Conservation (phyloP, 2,113 vertebrate genomes). For the Puma concolor region DNA sequence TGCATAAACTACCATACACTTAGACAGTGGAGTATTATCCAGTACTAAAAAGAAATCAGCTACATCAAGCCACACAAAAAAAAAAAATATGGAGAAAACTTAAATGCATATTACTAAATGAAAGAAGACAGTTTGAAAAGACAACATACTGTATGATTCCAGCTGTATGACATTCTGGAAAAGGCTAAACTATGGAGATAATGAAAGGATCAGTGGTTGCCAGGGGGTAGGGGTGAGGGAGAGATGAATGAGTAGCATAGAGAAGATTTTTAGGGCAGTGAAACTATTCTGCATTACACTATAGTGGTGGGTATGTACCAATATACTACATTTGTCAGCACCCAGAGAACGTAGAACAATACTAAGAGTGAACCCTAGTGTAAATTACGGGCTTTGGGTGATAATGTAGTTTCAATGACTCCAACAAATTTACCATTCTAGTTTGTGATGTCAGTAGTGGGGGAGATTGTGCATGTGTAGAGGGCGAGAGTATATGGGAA, state of each 20-base stretch:
- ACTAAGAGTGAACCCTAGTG: background rate
- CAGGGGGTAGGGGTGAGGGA: background rate
- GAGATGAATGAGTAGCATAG: background rate
- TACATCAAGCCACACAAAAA: background rate
- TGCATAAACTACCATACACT: background rate
- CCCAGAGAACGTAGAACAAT: background rate
- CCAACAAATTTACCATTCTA: background rate
- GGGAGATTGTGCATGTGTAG: background rate
- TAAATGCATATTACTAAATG: conserved; percentile 8
- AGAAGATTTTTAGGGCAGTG: background rate
- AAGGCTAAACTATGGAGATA: background rate
- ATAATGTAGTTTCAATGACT: background rate
- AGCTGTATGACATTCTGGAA: background rate
- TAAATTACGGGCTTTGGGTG: background rate
- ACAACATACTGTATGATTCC: background rate
- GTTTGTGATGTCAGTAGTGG: background rate
- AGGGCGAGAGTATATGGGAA: background rate
- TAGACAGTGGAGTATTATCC: background rate
- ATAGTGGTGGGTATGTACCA: background rate
- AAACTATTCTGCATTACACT: background rate
- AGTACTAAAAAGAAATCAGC: background rate
- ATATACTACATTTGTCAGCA: background rate
- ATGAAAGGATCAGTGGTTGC: background rate
- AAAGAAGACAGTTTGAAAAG: background rate
- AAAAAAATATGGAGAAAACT: background rate